These are phyloP conservation scores for Lamellibrachia satsuma DNA, from an alignment of 2,888 invertebrate species.

Conservation along the genomic window DNA sequence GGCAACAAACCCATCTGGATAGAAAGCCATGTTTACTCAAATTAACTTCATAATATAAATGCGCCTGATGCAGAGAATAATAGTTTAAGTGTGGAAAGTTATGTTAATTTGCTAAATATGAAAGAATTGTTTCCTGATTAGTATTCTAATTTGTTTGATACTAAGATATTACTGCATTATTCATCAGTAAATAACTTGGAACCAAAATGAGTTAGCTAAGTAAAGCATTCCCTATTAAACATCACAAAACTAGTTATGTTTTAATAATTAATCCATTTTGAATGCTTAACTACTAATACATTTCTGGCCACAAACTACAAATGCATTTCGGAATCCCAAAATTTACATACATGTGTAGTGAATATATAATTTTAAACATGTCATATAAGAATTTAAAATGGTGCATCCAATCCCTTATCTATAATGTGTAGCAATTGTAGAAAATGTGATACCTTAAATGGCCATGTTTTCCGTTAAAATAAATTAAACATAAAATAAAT, in stretches of 20 bases:
- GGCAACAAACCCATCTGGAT: background rate
- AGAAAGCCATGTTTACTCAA: background rate
- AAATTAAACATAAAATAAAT: background rate
- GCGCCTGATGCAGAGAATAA: background rate
- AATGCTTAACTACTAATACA: too few relatives aligned
- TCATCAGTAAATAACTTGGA: background rate
- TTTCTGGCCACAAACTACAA: too few relatives aligned
- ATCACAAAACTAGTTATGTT: background rate
- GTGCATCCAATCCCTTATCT: too few relatives aligned
- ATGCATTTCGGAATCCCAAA: too few relatives aligned
- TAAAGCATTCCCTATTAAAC: background rate
- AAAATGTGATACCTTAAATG: too few relatives aligned
- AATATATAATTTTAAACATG: too few relatives aligned
- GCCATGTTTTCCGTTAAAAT: background rate
- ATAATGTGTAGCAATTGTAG: too few relatives aligned
- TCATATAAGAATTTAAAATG: too few relatives aligned
- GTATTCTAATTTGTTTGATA: background rate
- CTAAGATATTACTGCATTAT: background rate
- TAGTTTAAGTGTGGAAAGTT: background rate
- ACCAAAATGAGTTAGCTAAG: background rate
- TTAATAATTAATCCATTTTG: background rate
- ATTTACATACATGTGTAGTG: too few relatives aligned
- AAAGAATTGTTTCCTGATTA: background rate
- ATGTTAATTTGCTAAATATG: background rate
- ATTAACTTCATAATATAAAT: background rate